Base-by-base conservation (phyloP, 2,797 vertebrate species). In the Phoebastria nigripes region DNA sequence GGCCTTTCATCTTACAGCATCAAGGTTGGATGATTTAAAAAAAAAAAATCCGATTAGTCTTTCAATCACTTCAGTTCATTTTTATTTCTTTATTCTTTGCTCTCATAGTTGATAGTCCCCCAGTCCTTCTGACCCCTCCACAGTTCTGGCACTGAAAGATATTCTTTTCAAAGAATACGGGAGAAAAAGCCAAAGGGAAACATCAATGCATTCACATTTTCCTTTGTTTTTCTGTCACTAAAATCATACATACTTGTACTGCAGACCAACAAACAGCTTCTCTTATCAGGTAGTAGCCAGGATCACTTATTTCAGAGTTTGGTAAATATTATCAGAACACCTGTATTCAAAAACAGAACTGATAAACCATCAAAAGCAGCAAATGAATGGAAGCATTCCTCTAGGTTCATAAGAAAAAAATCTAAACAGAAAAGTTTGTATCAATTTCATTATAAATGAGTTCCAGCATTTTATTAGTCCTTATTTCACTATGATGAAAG, bases 271-370 rank as follows among this genome's bases (percentile, higher is more conserved):
- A 92, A 88, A 88, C 55, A 95, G 58, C 22, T 93, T 49, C 76
- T 89, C 87, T 96, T 96, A 94, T 95, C 88, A 88, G 47, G 41
- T 72, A 93, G 76, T 67, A 94, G 82, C 69, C 94, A 96, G 93
- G 31, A 95, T 87, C 73, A 88, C 86, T 59, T 78, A 72, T 80
- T 94, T 89, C 77, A 92, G 52, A 89, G 46, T 58, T 78, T 69
- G 16, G 55, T 59, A 70, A 87, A 59, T 54, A 80, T 46, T 84
- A 95, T 82, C 76, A 42, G 52, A 87, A 94, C 69, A 92, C 78
- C 76, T 66, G 52, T n/a, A 81, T 84, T 93, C 79, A 77, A 89
- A 93, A 76, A 0, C 37, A 90, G 12, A 90, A 72, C 26, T 39
- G 82, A 95, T 92, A 96, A 90, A 73, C 56, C 78, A 93, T 95